Conservation (phyloP, 1,140 invertebrate genomes). For the Heliothis virescens region DNA sequence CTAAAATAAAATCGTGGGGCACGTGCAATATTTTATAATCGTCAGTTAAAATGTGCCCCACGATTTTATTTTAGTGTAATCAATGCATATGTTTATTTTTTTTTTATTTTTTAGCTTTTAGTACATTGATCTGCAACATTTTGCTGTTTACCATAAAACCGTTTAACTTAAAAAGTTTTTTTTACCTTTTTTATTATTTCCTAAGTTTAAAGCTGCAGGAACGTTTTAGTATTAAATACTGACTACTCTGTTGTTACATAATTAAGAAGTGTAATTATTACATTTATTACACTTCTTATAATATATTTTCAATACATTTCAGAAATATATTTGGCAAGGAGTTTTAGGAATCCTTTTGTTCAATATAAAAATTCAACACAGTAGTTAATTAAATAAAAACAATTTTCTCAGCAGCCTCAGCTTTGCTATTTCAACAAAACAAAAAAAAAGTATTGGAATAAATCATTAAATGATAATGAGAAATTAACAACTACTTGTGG, state of each 20-base stretch:
- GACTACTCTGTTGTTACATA: background rate
- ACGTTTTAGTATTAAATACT: constrained; percentile 41
- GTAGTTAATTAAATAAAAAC: background rate
- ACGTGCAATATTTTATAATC: too few species aligned
- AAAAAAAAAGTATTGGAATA: background rate
- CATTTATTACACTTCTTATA: background rate
- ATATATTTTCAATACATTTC: constrained; percentile 5
- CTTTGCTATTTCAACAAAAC: background rate
- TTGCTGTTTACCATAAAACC: too few species aligned
- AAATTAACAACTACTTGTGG: constrained; percentile 25
- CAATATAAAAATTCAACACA: background rate
- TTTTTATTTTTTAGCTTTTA: too few species aligned
- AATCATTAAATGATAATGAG: constrained; percentile 27
- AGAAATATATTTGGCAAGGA: constrained; percentile 30
- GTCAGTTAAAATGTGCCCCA: too few species aligned
- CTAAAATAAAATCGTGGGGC: too few species aligned
- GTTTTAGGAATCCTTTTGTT: background rate
- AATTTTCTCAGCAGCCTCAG: background rate
- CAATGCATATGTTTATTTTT: too few species aligned
- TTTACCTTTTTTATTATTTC: too few species aligned
- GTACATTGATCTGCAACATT: too few species aligned
- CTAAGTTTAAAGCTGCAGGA: constrained; percentile 24
- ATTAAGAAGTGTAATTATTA: constrained; percentile 9
- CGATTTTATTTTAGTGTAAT: too few species aligned
- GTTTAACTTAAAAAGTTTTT: too few species aligned